Base-by-base conservation (phyloP, 1,140 invertebrate species). In the Stenopsyche tienmushanensis region DNA sequence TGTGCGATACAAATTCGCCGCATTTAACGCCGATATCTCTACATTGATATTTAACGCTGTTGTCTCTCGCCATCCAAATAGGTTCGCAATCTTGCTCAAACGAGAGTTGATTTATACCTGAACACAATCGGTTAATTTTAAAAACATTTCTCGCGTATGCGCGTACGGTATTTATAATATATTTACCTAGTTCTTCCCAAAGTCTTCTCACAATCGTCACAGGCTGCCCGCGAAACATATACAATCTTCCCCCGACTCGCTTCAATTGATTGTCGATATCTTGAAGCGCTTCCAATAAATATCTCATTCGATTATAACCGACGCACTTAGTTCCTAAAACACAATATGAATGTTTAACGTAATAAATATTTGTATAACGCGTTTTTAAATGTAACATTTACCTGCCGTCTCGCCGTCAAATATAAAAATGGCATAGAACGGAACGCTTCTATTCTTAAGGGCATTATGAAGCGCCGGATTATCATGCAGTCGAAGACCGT, bases 21-120 rank as follows among this genome's bases (percentile, higher is more conserved):
- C 80, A 83, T 55, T 81, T 72, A 1, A 90, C 81, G 41, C 79
- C 81, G 21, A 80, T 74, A 57, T 85, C 77, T 0, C 74, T 66
- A 67, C 88, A 90, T 3, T 85, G 72, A 13, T 73, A 64, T 57
- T 83, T 85, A 0, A 88, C 83, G 3, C 72, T 67, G n/a, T 83
- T 77, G 74, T 90, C 89, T 25, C 88, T 76, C 1, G 77, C 71
- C 1, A 80, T 81, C 87, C 88, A 90, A 49, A 88, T 84, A 0
- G 88, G 86, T 75, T 90, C 88, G 70, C 86, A 87, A 72, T 90
- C 89, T 75, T 86, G 84, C 72, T 90, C 88, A 75, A 87, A 89
- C 70, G 78, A 85, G 52, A 83, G 75, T 70, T 77, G 85, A 64
- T 75, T 73, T 68, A 85, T 76, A 68, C 79, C 74, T 77, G 17